Evolutionary conservation across 37 sponge, comb jelly and placozoan species (phyloP), one percentile per base, ranked within the genome.

Genomic region (Beroe ovata): DNA sequence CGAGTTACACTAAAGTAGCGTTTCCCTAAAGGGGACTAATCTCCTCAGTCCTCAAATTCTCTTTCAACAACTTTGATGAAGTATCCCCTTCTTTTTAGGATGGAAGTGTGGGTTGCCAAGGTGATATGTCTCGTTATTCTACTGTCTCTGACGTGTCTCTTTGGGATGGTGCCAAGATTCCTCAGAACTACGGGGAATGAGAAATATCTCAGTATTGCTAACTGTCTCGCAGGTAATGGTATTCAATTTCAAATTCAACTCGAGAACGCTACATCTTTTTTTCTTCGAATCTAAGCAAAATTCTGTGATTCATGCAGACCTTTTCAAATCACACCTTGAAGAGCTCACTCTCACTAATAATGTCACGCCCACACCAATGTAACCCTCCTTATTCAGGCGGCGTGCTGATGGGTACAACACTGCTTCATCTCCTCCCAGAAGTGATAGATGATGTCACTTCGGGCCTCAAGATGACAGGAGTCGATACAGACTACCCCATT

Each of bases 181-280:
- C 4, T 77, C 3, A 39, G 38, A 25, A 36, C 38, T 0, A 4
- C 84, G 41, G 84, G 84, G 11, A 77, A 77, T 41, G 84, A 77
- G 47, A 77, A 77, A 40, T 42, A 42, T 4, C 35, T 77, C 84
- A 77, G 84, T 41, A 40, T 77, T 11, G 84, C 84, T 41, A 77
- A 77, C 84, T 77, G 84, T 41, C 23, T 77, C 22, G 84, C 84
- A 39, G 84, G 84, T 77, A 40, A 41, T n/a, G n/a, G n/a, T n/a
- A n/a, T n/a, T n/a, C n/a, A n/a, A n/a, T n/a, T n/a, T n/a, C n/a
- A n/a, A n/a, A n/a, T n/a, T n/a, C n/a, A n/a, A n/a, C n/a, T n/a
- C n/a, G n/a, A n/a, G n/a, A n/a, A n/a, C n/a, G n/a, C n/a, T n/a
- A n/a, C n/a, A n/a, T n/a, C n/a, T n/a, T n/a, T n/a, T n/a, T n/a